Percentiles rank a stretch among this genome's conserved stretches.
phyloP scores from a whole-genome alignment of 2,888 invertebrate species.

The Aphidius colemani region DNA sequence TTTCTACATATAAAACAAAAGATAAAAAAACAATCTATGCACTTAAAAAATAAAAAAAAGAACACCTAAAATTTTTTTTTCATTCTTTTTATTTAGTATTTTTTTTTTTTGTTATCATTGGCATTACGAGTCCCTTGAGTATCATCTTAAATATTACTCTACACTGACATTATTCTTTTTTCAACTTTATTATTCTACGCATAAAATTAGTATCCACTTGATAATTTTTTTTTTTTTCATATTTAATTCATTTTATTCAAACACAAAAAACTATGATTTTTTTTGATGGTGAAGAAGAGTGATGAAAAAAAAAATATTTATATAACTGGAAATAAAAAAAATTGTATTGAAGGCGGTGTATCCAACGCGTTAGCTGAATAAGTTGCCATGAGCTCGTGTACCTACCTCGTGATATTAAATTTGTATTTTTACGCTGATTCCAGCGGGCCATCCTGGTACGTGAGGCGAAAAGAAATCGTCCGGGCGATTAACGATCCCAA shows the following conservation, averaged over 20 bases:
- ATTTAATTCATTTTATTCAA: background rate
- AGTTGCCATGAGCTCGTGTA: no score
- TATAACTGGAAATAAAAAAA: conserved; percentile 2
- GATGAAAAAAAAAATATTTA: no score
- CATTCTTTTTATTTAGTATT: conserved; percentile 21
- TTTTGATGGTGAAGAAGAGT: background rate
- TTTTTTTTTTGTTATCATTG: conserved; percentile 22
- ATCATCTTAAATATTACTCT: conserved; percentile 52
- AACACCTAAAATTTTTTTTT: no score
- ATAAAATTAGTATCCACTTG: conserved; percentile 18
- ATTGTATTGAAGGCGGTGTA: conserved; percentile 19
- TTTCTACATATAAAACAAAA: conserved; percentile 42
- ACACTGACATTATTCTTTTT: conserved; percentile 34
- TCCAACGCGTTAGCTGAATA: background rate
- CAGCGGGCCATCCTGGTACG: conserved; percentile 64
- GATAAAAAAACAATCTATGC: no score
- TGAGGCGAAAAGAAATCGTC: conserved; percentile 64
- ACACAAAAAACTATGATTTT: background rate
- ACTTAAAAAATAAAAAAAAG: no score
- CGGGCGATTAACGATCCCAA: conserved; percentile 65
- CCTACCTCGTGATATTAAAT: conserved; percentile 63
- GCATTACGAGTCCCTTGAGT: conserved; percentile 53
- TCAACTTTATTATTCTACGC: conserved; percentile 21
- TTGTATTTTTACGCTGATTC: conserved; percentile 70
- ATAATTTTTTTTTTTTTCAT: background rate